A percentile compares a stretch with the other conserved stretches of the same genome.
Evolutionary conservation across 2,113 vertebrate genomes (phyloP).

Genomic region (Abramis brama): DNA sequence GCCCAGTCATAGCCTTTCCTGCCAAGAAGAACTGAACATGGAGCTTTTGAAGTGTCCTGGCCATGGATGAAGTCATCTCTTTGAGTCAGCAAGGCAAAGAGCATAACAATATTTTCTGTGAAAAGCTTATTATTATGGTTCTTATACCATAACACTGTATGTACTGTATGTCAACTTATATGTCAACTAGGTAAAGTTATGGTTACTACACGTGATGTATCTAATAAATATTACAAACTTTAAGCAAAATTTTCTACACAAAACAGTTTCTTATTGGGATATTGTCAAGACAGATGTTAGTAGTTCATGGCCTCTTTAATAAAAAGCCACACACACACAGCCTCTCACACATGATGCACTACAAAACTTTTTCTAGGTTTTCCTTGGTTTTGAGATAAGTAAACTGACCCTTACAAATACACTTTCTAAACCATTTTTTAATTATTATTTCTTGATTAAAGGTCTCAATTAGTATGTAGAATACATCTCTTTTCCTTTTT

Average conservation of each 20-base stretch:
- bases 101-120: conserved; percentile 19
- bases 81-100: conserved; percentile 42
- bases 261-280: background rate
- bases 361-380: background rate
- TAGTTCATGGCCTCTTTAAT: background rate
- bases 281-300: background rate
- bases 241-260: background rate
- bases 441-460: background rate
- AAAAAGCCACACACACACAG: background rate
- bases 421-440: background rate
- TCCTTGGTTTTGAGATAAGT: background rate
- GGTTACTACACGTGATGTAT: too few relatives aligned
- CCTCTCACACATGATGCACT: background rate
- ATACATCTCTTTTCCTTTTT: background rate
- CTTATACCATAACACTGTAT: background rate
- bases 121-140: background rate
- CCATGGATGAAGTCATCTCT: conserved; percentile 9
- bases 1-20: conserved; percentile 25
- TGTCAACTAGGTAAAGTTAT: too few relatives aligned
- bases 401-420: background rate
- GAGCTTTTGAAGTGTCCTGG: conserved; percentile 31
- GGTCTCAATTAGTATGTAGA: background rate
- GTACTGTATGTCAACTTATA: background rate
- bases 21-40: conserved; percentile 23
- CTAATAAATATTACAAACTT: too few relatives aligned